Evolutionary conservation across 2,888 invertebrate genomes (phyloP).

Genomic region (Leucoptera coffeella): DNA sequence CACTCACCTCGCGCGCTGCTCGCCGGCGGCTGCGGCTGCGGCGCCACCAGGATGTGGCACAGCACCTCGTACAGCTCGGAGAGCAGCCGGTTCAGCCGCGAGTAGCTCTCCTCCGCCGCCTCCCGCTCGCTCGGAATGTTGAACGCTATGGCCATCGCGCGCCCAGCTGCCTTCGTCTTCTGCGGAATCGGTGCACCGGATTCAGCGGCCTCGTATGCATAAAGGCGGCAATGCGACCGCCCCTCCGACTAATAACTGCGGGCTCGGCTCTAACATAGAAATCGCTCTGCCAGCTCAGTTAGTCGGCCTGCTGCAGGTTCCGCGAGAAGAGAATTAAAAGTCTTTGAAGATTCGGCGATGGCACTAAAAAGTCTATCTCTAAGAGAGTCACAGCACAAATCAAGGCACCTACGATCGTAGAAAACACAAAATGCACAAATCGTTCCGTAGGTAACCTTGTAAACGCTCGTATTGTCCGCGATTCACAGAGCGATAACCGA

Average conservation of each 20-base stretch:
- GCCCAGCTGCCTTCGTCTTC: slow-evolving; percentile 28
- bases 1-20: slow-evolving; percentile 45
- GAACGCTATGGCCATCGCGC: slow-evolving; percentile 55
- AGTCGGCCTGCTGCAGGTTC: no score
- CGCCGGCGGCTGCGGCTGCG: slow-evolving; percentile 42
- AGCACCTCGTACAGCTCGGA: slow-evolving; percentile 51
- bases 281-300: no score
- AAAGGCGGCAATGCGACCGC: slow-evolving; percentile 19
- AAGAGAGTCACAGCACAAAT: slow-evolving; percentile 20
- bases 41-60: slow-evolving; percentile 49
- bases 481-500: slow-evolving; percentile 29
- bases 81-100: slow-evolving; percentile 49
- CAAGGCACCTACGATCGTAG: slow-evolving; percentile 5
- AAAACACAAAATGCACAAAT: slow-evolving; percentile 32
- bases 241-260: slow-evolving; percentile 9
- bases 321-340: no score
- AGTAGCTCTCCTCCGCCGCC: slow-evolving; percentile 50
- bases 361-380: slow-evolving; percentile 9
- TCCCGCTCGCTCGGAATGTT: slow-evolving; percentile 51
- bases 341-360: background rate
- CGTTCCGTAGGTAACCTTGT: slow-evolving; percentile 16
- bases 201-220: slow-evolving; percentile 35
- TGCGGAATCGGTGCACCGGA: slow-evolving; percentile 37
- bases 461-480: slow-evolving; percentile 23
- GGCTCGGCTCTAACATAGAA: no score